A percentile compares a stretch with the other conserved stretches of the same genome.
Conservation (phyloP, 1,140 invertebrate species). For the Antheraea mylitta region DNA sequence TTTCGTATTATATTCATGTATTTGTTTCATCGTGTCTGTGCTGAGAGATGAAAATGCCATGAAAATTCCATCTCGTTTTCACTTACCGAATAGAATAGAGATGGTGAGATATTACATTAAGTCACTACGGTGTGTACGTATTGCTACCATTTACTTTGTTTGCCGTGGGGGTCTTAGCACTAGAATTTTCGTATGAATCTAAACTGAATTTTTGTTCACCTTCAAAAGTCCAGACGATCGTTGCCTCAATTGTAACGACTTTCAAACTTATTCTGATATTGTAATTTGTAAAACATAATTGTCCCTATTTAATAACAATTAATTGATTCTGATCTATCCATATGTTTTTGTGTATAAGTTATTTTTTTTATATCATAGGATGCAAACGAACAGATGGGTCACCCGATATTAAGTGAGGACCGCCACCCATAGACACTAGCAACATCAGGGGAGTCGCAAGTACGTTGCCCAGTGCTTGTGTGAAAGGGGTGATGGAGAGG, state of each 20-base stretch:
- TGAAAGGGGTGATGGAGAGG: too few species aligned
- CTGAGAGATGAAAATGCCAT: constrained; percentile 70
- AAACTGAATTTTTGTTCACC: constrained; percentile 48
- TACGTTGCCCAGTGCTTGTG: too few species aligned
- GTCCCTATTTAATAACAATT: constrained; percentile 13
- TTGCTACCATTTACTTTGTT: constrained; percentile 51
- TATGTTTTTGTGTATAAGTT: neutral
- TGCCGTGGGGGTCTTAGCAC: constrained; percentile 38
- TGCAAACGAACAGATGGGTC: too few species aligned
- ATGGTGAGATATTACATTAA: constrained; percentile 50
- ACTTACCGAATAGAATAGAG: constrained; percentile 50
- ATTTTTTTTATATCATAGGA: too few species aligned
- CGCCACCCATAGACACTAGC: too few species aligned
- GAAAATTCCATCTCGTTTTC: constrained; percentile 59
- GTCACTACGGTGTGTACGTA: constrained; percentile 46
- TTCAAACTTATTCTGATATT: constrained; percentile 38
- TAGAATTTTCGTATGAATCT: constrained; percentile 44
- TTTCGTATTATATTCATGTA: constrained; percentile 73
- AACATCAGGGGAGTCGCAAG: too few species aligned
- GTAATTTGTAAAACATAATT: constrained; percentile 24
- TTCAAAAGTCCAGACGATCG: constrained; percentile 52
- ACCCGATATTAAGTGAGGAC: too few species aligned
- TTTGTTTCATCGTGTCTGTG: constrained; percentile 70
- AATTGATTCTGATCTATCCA: neutral
- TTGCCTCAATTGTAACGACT: constrained; percentile 36